These are phyloP conservation scores for Galerucella calmariensis DNA, from an alignment of 2,888 invertebrate genomes.

Conservation along the genomic window DNA sequence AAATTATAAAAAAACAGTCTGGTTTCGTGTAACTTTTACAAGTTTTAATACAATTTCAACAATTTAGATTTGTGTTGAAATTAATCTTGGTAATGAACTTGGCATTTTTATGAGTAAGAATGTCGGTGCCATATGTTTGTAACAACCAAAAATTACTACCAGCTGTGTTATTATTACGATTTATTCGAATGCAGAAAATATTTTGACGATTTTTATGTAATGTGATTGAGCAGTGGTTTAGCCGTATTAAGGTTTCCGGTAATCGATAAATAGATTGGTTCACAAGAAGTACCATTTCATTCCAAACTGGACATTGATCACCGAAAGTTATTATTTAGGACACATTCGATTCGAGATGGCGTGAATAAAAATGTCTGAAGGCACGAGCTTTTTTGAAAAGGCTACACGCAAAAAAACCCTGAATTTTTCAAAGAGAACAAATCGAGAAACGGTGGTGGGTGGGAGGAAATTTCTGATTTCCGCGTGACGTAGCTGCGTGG, in stretches of 20 bases:
- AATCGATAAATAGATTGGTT: too few species aligned
- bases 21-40: conserved; percentile 2
- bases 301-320: too few species aligned
- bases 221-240: background rate
- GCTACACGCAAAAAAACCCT: too few species aligned
- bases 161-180: background rate
- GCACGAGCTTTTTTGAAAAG: too few species aligned
- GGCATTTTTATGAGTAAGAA: background rate
- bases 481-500: too few species aligned
- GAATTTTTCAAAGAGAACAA: background rate
- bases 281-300: too few species aligned
- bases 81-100: conserved; percentile 9
- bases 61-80: background rate
- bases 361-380: too few species aligned
- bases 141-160: background rate
- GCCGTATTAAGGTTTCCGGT: too few species aligned
- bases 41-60: conserved; percentile 1
- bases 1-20: background rate
- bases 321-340: too few species aligned
- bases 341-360: too few species aligned
- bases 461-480: too few species aligned
- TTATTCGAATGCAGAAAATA: background rate
- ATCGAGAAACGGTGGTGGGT: too few species aligned
- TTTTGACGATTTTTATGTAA: background rate
- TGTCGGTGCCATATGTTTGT: background rate